A percentile compares a stretch with the other conserved stretches of the same genome.
Conservation (phyloP, 2,113 vertebrate genomes). For the Podiceps cristatus region DNA sequence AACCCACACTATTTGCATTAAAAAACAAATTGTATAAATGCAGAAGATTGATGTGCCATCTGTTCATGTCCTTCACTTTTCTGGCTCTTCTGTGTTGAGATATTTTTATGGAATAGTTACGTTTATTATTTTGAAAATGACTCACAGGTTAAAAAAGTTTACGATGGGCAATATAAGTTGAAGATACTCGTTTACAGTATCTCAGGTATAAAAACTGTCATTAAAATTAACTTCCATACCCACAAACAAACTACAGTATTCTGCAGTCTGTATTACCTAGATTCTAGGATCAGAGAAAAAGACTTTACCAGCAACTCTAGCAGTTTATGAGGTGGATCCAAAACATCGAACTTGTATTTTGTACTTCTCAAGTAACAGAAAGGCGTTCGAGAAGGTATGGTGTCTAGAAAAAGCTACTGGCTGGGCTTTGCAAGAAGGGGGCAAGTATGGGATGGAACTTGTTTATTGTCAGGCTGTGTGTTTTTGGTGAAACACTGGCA, state of each 20-base stretch:
- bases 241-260: slow-evolving; percentile 32
- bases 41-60: slow-evolving; percentile 87
- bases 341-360: not conserved
- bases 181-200: slow-evolving; percentile 67
- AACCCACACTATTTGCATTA: slow-evolving; percentile 89
- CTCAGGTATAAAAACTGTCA: slow-evolving; percentile 67
- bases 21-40: slow-evolving; percentile 91
- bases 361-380: not conserved
- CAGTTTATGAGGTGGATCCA: slow-evolving; percentile 16
- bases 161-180: slow-evolving; percentile 81
- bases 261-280: not conserved
- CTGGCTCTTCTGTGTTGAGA: slow-evolving; percentile 86
- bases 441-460: not conserved
- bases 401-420: not conserved
- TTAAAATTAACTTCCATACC: slow-evolving; percentile 52
- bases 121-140: slow-evolving; percentile 88
- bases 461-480: not conserved
- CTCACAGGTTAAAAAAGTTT: slow-evolving; percentile 88
- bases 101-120: slow-evolving; percentile 88
- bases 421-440: not conserved
- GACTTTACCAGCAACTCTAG: not conserved
- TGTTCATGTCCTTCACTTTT: slow-evolving; percentile 87
- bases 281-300: slow-evolving; percentile 20
- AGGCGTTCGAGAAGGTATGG: not conserved
- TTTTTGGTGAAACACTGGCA: not conserved